Conservation (phyloP, 2,113 vertebrate genomes). For the Bolborhynchus lineola region DNA sequence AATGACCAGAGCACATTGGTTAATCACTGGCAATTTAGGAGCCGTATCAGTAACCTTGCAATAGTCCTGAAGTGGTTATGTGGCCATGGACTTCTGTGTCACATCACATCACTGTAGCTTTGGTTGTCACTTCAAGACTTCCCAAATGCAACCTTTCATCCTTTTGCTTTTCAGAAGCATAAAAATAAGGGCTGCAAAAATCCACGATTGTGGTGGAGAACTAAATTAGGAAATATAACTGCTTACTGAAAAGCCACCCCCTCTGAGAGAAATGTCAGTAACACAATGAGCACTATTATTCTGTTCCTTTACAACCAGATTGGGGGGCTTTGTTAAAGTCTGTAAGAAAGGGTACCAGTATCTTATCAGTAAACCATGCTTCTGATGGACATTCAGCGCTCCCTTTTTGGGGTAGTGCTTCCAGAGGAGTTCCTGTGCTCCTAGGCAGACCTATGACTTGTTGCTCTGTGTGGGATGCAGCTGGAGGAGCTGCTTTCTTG, state of each 20-base stretch:
- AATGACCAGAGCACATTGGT: background rate
- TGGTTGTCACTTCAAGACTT: background rate
- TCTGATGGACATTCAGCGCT: background rate
- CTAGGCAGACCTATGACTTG: background rate
- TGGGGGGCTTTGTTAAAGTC: background rate
- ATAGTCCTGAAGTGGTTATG: background rate
- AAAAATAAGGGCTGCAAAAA: background rate
- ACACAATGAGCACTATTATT: constrained; percentile 39
- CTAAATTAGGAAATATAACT: constrained; percentile 34
- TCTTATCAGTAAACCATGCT: background rate
- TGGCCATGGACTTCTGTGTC: background rate
- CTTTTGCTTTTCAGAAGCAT: background rate
- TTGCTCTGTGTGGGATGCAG: background rate
- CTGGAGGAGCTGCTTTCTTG: background rate
- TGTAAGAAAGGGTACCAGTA: background rate
- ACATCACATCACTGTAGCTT: background rate
- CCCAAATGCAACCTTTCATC: background rate
- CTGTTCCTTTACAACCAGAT: background rate
- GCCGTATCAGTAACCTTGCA: background rate
- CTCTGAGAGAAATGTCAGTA: constrained; percentile 27
- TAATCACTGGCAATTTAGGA: background rate
- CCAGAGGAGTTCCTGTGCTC: background rate
- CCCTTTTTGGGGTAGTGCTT: background rate
- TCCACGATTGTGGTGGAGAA: background rate
- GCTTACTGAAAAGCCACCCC: constrained; percentile 18